Percentiles rank a stretch among this genome's conserved stretches.
phyloP scores from a whole-genome alignment of 2,113 vertebrate species.

The Melanerpes formicivorus region DNA sequence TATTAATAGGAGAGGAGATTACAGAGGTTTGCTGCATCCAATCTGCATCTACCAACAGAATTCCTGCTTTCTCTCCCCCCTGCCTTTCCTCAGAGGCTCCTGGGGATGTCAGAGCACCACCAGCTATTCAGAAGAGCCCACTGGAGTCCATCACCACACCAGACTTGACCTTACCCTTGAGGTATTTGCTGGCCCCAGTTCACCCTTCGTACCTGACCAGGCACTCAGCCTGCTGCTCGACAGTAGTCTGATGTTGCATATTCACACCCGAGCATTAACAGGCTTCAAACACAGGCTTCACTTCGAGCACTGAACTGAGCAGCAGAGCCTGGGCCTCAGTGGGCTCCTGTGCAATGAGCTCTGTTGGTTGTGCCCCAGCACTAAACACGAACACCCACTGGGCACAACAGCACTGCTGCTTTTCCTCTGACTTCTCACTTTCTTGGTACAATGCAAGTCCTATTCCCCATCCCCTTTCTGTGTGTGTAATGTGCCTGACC shows the following conservation, averaged over 20 bases:
- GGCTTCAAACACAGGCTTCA: neutral
- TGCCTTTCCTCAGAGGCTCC: neutral
- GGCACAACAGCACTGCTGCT: neutral
- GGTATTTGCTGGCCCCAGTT: neutral
- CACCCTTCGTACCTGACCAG: neutral
- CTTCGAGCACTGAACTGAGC: neutral
- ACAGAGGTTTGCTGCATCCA: neutral
- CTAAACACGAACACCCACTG: neutral
- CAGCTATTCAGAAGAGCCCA: neutral
- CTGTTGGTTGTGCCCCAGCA: neutral
- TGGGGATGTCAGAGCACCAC: fast-evolving
- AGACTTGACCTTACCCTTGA: neutral
- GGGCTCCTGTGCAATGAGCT: neutral
- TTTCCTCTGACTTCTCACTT: neutral
- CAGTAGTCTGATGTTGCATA: too few species aligned
- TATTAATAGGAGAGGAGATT: conserved; percentile 40
- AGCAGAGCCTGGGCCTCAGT: neutral
- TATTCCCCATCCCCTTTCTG: conserved; percentile 37
- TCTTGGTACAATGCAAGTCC: conserved; percentile 25
- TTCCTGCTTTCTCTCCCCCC: neutral
- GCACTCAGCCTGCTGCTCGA: neutral
- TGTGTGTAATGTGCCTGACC: conserved; percentile 42
- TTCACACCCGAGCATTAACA: neutral
- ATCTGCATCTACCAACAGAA: neutral
- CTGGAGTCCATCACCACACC: neutral